phyloP scores from a whole-genome alignment of 2,113 vertebrate species.

The Ginglymostoma cirratum region DNA sequence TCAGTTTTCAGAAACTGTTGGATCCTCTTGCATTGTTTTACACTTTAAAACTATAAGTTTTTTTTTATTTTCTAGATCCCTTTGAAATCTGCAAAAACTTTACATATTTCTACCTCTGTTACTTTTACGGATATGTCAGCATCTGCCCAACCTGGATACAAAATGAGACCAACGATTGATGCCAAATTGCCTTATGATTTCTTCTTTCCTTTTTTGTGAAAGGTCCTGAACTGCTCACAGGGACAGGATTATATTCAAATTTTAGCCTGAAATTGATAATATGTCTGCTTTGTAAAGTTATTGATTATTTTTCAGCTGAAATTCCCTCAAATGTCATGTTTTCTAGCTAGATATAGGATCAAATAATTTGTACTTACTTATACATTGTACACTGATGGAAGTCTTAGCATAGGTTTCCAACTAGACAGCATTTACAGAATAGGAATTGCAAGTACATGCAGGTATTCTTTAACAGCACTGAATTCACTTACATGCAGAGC shows the following conservation, averaged over 20 bases:
- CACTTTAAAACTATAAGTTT: neutral
- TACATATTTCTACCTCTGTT: constrained; percentile 63
- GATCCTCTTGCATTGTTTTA: neutral
- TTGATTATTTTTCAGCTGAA: neutral
- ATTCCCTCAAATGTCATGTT: neutral
- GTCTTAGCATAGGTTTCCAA: neutral
- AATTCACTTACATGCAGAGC: neutral
- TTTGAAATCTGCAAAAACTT: constrained; percentile 38
- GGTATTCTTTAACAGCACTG: neutral
- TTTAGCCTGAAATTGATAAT: neutral
- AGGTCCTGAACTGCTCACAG: constrained; percentile 41
- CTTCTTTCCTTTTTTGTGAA: constrained; percentile 83
- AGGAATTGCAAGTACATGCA: neutral
- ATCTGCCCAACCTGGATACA: constrained; percentile 71
- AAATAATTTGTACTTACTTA: neutral
- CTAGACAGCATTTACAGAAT: neutral
- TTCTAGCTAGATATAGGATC: neutral
- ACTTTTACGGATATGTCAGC: constrained; percentile 71
- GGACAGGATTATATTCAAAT: neutral
- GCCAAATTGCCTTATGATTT: constrained; percentile 79
- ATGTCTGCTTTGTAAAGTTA: neutral
- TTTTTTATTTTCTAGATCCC: neutral
- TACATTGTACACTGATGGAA: no score
- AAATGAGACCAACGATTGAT: constrained; percentile 70
- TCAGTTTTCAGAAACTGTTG: neutral